Base-by-base conservation (phyloP, 2,113 vertebrate genomes). In the Thunnus thynnus region DNA sequence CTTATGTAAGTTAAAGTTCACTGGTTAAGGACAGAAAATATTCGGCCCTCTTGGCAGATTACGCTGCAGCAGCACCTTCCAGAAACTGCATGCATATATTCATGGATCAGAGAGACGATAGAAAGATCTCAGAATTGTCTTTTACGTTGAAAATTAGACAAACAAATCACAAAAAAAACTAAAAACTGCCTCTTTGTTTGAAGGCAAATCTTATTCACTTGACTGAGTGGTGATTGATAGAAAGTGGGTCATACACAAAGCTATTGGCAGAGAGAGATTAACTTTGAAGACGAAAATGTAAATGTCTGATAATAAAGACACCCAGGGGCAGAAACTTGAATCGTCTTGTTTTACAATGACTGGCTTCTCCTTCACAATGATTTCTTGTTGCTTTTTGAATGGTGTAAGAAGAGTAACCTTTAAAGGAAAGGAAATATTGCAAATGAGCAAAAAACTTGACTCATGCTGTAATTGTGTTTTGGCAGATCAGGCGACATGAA, bases 211-310 rank as follows among this genome's bases (percentile, higher is more conserved):
- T 51, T 62, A 73, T 68, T 51, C 13, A 41, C 52, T 55, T 51
- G 36, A 65, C 51, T 66, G 58, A 65, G 30, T 36, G 8, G 9
- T 36, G 13, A 61, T 13, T 63, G 11, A 61, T 44, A 63, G 32
- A 68, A 76, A 80, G 22, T 66, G 51, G 77, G 47, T 64, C 75
- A 71, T 27, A 74, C 14, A 60, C 56, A 69, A 66, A 78, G 48
- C 54, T 72, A 52, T 17, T 58, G 68, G 51, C 20, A 62, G 48
- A 66, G 54, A 66, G 54, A 60, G 44, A 57, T 56, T 52, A 36
- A 69, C 32, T 72, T 22, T 77, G 17, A 62, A 46, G 57, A 56
- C 10, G 30, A 60, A 85, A 76, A 66, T 27, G 17, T 12, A 60
- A 70, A 67, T 71, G 41, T 73, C 27, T 64, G 5, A 69, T 62